These are phyloP conservation scores for Myotis yumanensis DNA, from an alignment of 2,113 vertebrate genomes.

Conservation along the genomic window DNA sequence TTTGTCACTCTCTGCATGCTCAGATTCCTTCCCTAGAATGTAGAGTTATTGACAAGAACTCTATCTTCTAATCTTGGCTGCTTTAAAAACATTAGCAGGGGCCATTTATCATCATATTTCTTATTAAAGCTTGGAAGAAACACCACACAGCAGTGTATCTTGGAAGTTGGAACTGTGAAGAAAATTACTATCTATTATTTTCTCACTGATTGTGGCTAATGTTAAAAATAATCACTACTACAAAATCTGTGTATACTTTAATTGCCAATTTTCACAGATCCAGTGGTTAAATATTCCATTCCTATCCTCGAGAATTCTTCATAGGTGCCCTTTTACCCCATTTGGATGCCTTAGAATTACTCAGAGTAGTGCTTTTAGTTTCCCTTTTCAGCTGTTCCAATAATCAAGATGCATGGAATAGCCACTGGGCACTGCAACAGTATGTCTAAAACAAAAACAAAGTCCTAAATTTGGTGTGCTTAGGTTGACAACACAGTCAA, in stretches of 20 bases:
- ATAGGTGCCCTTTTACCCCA: not conserved
- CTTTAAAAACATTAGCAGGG: slow-evolving; percentile 78
- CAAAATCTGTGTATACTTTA: slow-evolving; percentile 75
- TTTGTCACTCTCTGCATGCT: slow-evolving; percentile 15
- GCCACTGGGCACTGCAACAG: not conserved
- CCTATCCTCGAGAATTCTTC: slow-evolving; percentile 32
- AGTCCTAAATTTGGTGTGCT: not conserved
- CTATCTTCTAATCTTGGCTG: slow-evolving; percentile 70
- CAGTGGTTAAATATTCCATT: slow-evolving; percentile 68
- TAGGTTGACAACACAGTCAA: not conserved
- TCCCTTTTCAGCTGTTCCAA: slow-evolving; percentile 19
- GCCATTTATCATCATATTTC: slow-evolving; percentile 80
- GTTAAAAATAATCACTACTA: slow-evolving; percentile 83
- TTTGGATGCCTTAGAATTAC: slow-evolving; percentile 55
- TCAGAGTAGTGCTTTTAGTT: slow-evolving; percentile 34
- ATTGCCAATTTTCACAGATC: slow-evolving; percentile 67
- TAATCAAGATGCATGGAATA: slow-evolving; percentile 71
- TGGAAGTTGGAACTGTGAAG: slow-evolving; percentile 77
- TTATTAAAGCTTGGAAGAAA: slow-evolving; percentile 82
- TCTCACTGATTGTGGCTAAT: slow-evolving; percentile 76
- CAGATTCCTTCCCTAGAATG: slow-evolving; percentile 51
- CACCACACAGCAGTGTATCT: slow-evolving; percentile 76
- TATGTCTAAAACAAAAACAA: not conserved
- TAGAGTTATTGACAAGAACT: slow-evolving; percentile 68
- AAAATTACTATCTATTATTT: slow-evolving; percentile 79